Percentiles rank a stretch among this genome's conserved stretches.
These are phyloP conservation scores for Apamea anceps DNA, from an alignment of 2,888 invertebrate genomes.

Conservation along the genomic window DNA sequence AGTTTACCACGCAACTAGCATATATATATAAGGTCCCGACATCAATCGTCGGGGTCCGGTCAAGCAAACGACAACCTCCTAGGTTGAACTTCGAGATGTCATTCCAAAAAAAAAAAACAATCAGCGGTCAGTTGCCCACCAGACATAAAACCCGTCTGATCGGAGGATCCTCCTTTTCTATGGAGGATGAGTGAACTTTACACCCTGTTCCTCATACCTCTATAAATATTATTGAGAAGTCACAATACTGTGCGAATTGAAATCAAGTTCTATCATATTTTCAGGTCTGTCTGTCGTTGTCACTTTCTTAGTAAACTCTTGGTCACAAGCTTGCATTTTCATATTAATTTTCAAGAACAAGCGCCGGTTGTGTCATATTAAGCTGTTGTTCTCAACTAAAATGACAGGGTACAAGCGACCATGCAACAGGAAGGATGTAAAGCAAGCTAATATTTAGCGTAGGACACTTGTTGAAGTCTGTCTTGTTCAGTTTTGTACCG, in stretches of 20 bases:
- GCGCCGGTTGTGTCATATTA: neutral
- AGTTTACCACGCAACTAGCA: too few species aligned
- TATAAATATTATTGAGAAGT: neutral
- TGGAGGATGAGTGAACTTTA: too few species aligned
- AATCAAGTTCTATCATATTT: neutral
- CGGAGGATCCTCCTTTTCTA: too few species aligned
- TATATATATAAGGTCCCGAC: too few species aligned
- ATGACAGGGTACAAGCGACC: slow-evolving; percentile 16
- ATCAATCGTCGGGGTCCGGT: too few species aligned
- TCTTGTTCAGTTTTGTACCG: slow-evolving; percentile 7
- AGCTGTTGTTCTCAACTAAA: slow-evolving; percentile 16
- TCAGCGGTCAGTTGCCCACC: too few species aligned
- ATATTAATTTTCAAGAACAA: neutral
- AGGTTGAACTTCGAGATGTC: too few species aligned
- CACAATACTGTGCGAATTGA: too few species aligned
- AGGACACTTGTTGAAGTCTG: slow-evolving; percentile 47
- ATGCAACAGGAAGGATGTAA: slow-evolving; percentile 34
- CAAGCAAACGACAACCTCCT: too few species aligned
- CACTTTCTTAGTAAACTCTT: neutral
- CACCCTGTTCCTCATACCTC: too few species aligned
- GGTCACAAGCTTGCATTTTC: neutral
- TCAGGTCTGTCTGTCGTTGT: neutral
- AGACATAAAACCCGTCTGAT: too few species aligned
- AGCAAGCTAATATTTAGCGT: slow-evolving; percentile 43
- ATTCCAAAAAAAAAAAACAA: too few species aligned